A percentile compares a stretch with the other conserved stretches of the same genome.
Evolutionary conservation across 2,113 vertebrate species (phyloP).

Genomic region (Pygoscelis adeliae): DNA sequence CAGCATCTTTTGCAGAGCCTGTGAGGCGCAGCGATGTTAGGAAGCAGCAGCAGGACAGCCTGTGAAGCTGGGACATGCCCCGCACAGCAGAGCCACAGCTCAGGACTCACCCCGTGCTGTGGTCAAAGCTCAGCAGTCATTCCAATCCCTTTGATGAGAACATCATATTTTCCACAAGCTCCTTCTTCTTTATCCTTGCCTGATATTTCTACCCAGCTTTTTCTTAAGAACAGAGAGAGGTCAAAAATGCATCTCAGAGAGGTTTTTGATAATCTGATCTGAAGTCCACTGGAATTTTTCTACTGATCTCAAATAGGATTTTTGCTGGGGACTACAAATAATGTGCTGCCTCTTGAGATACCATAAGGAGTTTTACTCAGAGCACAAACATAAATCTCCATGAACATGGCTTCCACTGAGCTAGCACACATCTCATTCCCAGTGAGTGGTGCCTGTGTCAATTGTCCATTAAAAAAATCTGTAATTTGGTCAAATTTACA

Average conservation of each 20-base stretch:
- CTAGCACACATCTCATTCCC: not conserved
- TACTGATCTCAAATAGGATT: not conserved
- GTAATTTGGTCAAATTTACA: not conserved
- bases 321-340: not conserved
- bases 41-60: not conserved
- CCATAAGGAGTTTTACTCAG: not conserved
- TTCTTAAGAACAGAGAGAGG: not conserved
- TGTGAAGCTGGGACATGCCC: not conserved
- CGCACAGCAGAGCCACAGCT: rapidly evolving
- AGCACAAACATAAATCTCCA: not conserved
- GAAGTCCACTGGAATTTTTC: not conserved
- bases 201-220: not conserved
- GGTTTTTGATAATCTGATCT: not conserved
- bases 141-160: not conserved
- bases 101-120: not conserved
- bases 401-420: not conserved
- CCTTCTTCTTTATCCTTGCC: not conserved
- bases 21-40: not conserved
- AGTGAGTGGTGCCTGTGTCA: not conserved
- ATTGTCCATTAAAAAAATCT: not conserved
- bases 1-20: not conserved
- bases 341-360: not conserved
- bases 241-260: not conserved
- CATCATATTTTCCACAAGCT: not conserved
- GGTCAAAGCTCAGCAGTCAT: not conserved